These are phyloP conservation scores for Drosophila subobscura DNA, from an alignment of 1,140 invertebrate genomes.

Conservation along the genomic window DNA sequence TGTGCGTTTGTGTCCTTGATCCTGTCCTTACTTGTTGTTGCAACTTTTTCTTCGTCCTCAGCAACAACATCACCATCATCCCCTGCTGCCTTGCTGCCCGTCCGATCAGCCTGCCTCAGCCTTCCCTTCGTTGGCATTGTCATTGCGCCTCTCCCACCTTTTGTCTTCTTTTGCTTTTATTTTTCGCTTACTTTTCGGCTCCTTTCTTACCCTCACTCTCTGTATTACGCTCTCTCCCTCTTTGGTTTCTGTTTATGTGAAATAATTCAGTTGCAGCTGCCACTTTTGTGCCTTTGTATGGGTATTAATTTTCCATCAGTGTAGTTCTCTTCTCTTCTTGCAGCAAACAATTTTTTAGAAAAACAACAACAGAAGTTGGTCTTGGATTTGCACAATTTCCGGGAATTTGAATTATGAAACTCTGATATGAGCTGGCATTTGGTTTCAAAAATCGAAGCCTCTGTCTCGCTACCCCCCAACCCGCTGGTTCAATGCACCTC, in stretches of 20 bases:
- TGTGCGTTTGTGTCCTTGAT: conserved; percentile 63
- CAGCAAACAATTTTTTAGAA: conserved; percentile 16
- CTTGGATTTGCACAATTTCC: neutral
- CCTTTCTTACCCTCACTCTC: conserved; percentile 25
- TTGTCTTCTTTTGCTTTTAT: conserved; percentile 47
- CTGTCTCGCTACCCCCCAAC: neutral
- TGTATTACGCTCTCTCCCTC: no score
- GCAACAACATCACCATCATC: conserved; percentile 40
- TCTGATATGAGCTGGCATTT: no score
- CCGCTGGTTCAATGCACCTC: conserved; percentile 52
- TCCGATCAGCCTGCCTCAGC: neutral
- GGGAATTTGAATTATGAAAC: no score
- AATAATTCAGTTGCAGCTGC: conserved; percentile 81
- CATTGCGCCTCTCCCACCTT: conserved; percentile 8
- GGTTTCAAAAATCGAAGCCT: no score
- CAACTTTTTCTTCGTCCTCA: conserved; percentile 51
- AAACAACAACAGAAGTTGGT: conserved; percentile 24
- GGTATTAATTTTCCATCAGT: conserved; percentile 38
- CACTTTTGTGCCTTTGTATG: conserved; percentile 61
- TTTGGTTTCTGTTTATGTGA: conserved; percentile 29
- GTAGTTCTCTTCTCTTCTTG: conserved; percentile 24
- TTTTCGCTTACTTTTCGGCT: conserved; percentile 60
- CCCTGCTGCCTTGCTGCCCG: conserved; percentile 42
- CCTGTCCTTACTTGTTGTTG: conserved; percentile 71
- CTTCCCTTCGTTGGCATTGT: conserved; percentile 38